phyloP scores from a whole-genome alignment of 1,140 invertebrate species.

The Leptinotarsa lineolata region DNA sequence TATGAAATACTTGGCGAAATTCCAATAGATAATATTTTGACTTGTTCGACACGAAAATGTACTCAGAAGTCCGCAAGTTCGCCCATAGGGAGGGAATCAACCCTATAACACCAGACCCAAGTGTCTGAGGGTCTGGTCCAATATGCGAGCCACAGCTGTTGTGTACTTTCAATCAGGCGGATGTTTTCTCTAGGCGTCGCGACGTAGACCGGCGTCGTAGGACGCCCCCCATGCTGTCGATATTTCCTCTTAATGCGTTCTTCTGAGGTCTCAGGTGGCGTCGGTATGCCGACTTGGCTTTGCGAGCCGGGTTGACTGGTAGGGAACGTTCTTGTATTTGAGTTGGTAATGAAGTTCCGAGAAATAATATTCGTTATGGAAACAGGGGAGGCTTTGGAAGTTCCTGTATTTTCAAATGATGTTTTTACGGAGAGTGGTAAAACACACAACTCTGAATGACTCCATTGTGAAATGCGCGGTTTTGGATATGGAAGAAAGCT shows the following conservation, averaged over 20 bases:
- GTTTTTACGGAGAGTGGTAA: too few relatives aligned
- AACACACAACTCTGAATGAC: too few relatives aligned
- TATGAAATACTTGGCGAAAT: neutral
- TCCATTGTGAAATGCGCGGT: too few relatives aligned
- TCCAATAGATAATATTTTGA: conserved; percentile 11
- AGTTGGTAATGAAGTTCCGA: neutral
- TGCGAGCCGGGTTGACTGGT: neutral
- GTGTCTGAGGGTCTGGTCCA: conserved; percentile 9
- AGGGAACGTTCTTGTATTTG: conserved; percentile 4
- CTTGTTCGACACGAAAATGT: conserved; percentile 1
- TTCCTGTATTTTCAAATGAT: too few relatives aligned
- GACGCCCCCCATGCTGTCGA: conserved; percentile 25
- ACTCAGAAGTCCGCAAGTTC: neutral
- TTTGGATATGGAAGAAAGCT: too few relatives aligned
- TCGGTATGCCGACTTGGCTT: neutral
- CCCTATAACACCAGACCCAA: neutral
- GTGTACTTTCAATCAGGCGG: conserved; percentile 37
- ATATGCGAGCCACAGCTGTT: conserved; percentile 32
- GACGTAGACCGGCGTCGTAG: conserved; percentile 20
- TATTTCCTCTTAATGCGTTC: conserved; percentile 9
- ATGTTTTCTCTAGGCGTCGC: conserved; percentile 21
- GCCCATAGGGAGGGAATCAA: neutral
- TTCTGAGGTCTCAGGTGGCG: conserved; percentile 17
- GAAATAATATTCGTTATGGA: too few relatives aligned
- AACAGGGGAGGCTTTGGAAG: too few relatives aligned